These are phyloP conservation scores for Platorchestia sp. DNA, from an alignment of 1,140 invertebrate species.

Conservation along the genomic window DNA sequence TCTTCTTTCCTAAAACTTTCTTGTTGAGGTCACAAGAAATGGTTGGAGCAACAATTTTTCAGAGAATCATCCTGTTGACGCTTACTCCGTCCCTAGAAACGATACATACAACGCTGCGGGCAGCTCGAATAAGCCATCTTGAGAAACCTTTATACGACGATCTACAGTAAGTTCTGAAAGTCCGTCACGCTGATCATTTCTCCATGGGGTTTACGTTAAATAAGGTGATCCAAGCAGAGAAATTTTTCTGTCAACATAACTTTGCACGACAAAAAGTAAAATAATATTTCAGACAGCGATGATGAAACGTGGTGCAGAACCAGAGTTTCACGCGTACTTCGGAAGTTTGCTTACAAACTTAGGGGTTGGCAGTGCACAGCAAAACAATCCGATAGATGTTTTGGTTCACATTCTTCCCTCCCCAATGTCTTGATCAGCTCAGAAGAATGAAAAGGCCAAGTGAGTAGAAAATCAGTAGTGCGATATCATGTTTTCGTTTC, in stretches of 20 bases:
- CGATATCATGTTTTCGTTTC: no score
- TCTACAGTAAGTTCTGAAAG: background rate
- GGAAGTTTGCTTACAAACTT: background rate
- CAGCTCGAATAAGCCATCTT: background rate
- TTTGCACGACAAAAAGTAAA: background rate
- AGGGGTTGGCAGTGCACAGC: background rate
- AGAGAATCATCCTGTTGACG: no score
- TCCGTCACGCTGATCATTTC: background rate
- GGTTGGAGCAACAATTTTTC: no score
- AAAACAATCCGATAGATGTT: background rate
- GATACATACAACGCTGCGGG: no score
- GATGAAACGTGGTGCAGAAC: background rate
- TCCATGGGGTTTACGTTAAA: background rate
- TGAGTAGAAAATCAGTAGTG: no score
- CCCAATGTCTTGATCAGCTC: background rate
- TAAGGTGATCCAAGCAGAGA: background rate
- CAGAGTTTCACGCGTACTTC: background rate
- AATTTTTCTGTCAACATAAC: background rate
- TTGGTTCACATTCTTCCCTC: background rate
- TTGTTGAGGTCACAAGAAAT: no score
- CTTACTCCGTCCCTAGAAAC: no score
- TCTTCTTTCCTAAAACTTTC: no score
- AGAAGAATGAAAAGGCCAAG: no score
- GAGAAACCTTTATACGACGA: background rate
- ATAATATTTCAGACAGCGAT: background rate